Conservation (phyloP, 35 echinoderm and acorn worm genomes). For the Acanthaster planci region DNA sequence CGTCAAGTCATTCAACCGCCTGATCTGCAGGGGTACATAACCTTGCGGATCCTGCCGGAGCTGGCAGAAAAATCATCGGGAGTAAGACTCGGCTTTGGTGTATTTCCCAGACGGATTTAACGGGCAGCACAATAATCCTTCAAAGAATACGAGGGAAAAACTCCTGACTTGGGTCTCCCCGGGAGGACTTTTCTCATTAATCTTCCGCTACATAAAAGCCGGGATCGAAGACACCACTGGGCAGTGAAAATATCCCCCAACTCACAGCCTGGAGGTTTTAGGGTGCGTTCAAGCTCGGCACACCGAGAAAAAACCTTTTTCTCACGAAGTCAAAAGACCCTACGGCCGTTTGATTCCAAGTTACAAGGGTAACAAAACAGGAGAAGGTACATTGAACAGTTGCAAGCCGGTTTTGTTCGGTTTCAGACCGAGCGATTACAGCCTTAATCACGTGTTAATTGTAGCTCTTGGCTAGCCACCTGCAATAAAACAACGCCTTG, state of each 20-base stretch:
- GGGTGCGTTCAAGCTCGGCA: neutral
- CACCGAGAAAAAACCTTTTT: neutral
- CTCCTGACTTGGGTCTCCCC: neutral
- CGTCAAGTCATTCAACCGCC: too few relatives aligned
- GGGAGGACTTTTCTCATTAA: neutral
- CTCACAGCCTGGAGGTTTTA: neutral
- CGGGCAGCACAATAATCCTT: too few relatives aligned
- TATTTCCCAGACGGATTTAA: slow-evolving; percentile 20
- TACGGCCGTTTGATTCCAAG: slow-evolving; percentile 7
- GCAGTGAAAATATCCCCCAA: neutral
- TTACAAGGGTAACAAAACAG: neutral
- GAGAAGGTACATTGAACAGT: slow-evolving; percentile 16
- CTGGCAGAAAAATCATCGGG: neutral
- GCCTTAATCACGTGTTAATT: slow-evolving; percentile 21
- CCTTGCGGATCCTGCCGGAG: neutral
- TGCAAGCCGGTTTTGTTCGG: slow-evolving; percentile 30
- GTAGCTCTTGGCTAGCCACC: slow-evolving; percentile 11
- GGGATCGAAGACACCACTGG: neutral
- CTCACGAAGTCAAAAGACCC: neutral
- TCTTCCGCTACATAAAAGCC: neutral
- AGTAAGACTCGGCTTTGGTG: slow-evolving; percentile 7
- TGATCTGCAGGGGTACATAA: neutral
- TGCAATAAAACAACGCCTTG: slow-evolving; percentile 23
- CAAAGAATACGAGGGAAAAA: neutral
- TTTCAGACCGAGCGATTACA: neutral